A percentile compares a stretch with the other conserved stretches of the same genome.
Conservation (phyloP, 2,888 invertebrate species). For the Pterostichus niger region DNA sequence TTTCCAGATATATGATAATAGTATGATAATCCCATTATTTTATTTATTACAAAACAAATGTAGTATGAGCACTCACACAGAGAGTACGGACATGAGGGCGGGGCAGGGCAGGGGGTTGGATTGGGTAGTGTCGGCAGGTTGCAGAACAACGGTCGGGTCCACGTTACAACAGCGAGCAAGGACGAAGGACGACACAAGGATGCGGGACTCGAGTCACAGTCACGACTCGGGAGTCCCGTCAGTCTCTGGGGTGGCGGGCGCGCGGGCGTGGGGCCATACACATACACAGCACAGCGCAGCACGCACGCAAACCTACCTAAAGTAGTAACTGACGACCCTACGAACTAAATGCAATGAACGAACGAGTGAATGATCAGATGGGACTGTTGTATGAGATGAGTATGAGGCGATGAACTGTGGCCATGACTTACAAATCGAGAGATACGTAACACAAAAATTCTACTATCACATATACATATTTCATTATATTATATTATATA, state of each 20-base stretch:
- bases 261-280: slow-evolving; percentile 20
- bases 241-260: slow-evolving; percentile 63
- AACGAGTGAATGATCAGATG: slow-evolving; percentile 28
- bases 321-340: slow-evolving; percentile 67
- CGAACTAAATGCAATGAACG: slow-evolving; percentile 58
- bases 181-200: slow-evolving; percentile 64
- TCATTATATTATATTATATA: slow-evolving; percentile 61
- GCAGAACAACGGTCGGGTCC: slow-evolving; percentile 65
- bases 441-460: slow-evolving; percentile 66
- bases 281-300: slow-evolving; percentile 28
- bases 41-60: slow-evolving; percentile 42
- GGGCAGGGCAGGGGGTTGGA: no score
- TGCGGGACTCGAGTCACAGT: slow-evolving; percentile 20
- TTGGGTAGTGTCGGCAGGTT: slow-evolving; percentile 50
- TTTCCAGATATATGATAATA: slow-evolving; percentile 57
- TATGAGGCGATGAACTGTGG: background rate
- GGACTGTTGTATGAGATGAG: slow-evolving; percentile 19
- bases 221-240: slow-evolving; percentile 32
- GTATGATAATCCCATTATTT: slow-evolving; percentile 47
- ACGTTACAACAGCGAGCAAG: slow-evolving; percentile 66
- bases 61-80: slow-evolving; percentile 26
- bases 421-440: slow-evolving; percentile 61
- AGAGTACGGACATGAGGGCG: slow-evolving; percentile 20
- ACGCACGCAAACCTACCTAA: slow-evolving; percentile 59
- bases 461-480: slow-evolving; percentile 67